phyloP scores from a whole-genome alignment of 2,113 vertebrate genomes.

The Pelobates fuscus region DNA sequence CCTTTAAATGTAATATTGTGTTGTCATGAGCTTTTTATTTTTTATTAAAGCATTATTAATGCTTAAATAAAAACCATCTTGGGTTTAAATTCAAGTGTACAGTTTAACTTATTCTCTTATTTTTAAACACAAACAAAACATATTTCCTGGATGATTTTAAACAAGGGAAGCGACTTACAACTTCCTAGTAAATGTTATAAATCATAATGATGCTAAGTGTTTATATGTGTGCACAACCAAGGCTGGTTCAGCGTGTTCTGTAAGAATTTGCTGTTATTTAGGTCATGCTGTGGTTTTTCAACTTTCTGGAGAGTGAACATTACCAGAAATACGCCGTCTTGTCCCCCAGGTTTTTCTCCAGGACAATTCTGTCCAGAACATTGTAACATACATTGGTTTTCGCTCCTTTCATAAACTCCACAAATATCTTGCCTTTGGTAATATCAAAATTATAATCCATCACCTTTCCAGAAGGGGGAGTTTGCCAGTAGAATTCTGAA shows the following conservation, averaged over 20 bases:
- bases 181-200: too few species aligned
- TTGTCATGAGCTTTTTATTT: too few species aligned
- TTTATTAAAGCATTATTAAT: too few species aligned
- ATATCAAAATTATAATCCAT: slow-evolving; percentile 77
- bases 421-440: slow-evolving; percentile 68
- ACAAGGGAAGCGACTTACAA: too few species aligned
- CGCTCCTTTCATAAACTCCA: slow-evolving; percentile 78
- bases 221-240: neutral
- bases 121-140: too few species aligned
- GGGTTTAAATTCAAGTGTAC: too few species aligned
- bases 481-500: slow-evolving; percentile 75
- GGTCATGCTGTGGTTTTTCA: neutral
- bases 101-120: too few species aligned
- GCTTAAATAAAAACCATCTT: too few species aligned
- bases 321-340: slow-evolving; percentile 79
- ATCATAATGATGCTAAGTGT: too few species aligned
- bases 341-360: slow-evolving; percentile 67
- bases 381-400: slow-evolving; percentile 82
- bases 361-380: slow-evolving; percentile 73
- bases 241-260: neutral
- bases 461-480: slow-evolving; percentile 64
- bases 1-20: too few species aligned
- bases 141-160: too few species aligned
- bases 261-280: neutral
- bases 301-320: slow-evolving; percentile 33